Conservation (phyloP, 2,888 invertebrate genomes). For the Drosophila aldrichi region DNA sequence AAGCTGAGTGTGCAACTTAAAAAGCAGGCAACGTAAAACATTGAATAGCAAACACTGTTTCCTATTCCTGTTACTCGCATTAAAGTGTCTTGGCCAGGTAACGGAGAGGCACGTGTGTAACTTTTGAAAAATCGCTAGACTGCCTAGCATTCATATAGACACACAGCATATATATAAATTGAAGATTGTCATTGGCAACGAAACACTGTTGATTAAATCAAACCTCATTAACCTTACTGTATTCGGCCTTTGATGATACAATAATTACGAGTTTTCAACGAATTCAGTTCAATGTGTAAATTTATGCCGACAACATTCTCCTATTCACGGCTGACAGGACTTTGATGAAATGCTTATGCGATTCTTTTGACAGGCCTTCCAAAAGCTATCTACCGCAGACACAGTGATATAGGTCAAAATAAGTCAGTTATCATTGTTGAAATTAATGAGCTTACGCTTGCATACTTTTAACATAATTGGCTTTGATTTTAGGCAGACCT, state of each 20-base stretch:
- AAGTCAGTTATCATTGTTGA: not conserved
- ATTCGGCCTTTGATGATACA: not conserved
- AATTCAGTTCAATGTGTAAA: not conserved
- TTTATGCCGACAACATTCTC: not conserved
- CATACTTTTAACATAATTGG: not conserved
- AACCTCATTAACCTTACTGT: not conserved
- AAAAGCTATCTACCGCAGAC: not conserved
- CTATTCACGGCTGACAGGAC: not conserved
- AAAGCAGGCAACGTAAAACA: conserved; percentile 31
- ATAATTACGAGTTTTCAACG: not conserved
- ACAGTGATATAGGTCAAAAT: conserved; percentile 1
- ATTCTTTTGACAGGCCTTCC: not conserved
- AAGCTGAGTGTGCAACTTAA: conserved; percentile 52
- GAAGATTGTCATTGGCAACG: not conserved
- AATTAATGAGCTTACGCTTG: not conserved
- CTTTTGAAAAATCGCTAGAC: not conserved
- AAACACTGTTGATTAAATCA: not conserved
- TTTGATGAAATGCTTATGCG: not conserved
- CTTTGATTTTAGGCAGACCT: not conserved
- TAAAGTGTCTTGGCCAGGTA: not conserved
- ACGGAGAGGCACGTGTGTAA: not conserved
- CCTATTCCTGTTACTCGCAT: not conserved
- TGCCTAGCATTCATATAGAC: no score
- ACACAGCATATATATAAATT: not conserved
- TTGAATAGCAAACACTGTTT: not conserved